Conservation (phyloP, 2,888 invertebrate genomes). For the Platypus cylindrus region DNA sequence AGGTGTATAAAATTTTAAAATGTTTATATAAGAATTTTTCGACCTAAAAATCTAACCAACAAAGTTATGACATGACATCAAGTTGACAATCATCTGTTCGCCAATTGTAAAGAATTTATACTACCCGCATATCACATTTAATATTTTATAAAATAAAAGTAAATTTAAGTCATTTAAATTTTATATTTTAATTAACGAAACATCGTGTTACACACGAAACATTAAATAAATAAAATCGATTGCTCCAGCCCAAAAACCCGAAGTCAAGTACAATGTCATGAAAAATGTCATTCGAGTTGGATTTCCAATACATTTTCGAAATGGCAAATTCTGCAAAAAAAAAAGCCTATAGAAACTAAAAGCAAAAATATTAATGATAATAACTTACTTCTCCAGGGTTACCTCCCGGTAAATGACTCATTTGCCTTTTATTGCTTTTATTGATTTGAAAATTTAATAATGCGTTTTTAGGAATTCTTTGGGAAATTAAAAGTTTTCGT, state of each 20-base stretch:
- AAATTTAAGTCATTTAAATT: too few species aligned
- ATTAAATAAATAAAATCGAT: slow-evolving; percentile 61
- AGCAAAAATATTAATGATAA: not conserved
- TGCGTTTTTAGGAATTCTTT: slow-evolving; percentile 6
- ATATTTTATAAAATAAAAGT: too few species aligned
- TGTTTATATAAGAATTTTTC: too few species aligned
- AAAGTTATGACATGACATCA: too few species aligned
- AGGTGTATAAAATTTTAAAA: too few species aligned
- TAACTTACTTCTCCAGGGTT: slow-evolving; percentile 35
- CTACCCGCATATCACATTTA: too few species aligned
- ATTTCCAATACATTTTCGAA: slow-evolving; percentile 45
- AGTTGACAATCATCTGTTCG: too few species aligned
- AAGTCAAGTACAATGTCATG: slow-evolving; percentile 56
- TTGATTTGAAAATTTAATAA: too few species aligned
- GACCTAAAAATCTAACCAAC: too few species aligned
- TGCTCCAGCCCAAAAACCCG: slow-evolving; percentile 59
- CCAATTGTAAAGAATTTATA: too few species aligned
- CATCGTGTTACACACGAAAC: slow-evolving; percentile 17
- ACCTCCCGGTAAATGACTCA: slow-evolving; percentile 26
- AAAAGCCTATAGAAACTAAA: not conserved
- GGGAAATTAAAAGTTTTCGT: slow-evolving; percentile 4
- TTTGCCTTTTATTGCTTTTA: slow-evolving; percentile 8
- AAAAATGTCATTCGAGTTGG: slow-evolving; percentile 52
- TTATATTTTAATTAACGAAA: slow-evolving; percentile 4
- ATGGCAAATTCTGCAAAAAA: slow-evolving; percentile 40